Evolutionary conservation across 2,888 invertebrate species (phyloP).

Genomic region (Drosophila austrosaltans): DNA sequence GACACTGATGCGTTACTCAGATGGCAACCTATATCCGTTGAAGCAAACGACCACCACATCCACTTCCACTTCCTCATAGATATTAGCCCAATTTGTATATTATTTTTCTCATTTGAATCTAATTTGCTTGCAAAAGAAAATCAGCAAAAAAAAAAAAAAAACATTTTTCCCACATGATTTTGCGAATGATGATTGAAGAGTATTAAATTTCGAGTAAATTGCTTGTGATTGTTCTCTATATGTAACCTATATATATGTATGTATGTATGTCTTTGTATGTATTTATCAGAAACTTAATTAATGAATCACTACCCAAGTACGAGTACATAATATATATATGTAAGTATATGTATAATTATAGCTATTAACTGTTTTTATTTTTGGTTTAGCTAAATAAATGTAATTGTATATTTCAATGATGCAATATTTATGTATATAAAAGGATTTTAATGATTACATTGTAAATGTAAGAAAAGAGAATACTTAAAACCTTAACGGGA

Average conservation of each 20-base stretch:
- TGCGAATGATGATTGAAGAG: constrained; percentile 51
- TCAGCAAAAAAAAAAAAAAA: constrained; percentile 15
- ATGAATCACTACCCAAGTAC: not conserved
- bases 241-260: not conserved
- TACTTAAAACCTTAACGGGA: too few species aligned
- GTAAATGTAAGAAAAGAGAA: too few species aligned
- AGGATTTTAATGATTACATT: too few species aligned
- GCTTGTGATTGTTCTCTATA: constrained; percentile 56
- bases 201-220: constrained; percentile 63
- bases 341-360: not conserved
- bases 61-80: constrained; percentile 8
- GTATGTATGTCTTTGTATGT: constrained; percentile 5
- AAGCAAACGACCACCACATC: constrained; percentile 32
- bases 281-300: constrained; percentile 15
- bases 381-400: constrained; percentile 22
- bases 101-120: constrained; percentile 36
- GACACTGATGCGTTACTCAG: constrained; percentile 81
- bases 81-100: constrained; percentile 63
- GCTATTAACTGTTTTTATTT: constrained; percentile 17
- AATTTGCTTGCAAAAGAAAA: constrained; percentile 57
- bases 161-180: constrained; percentile 42
- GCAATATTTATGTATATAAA: too few species aligned
- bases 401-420: constrained; percentile 24
- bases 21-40: constrained; percentile 66
- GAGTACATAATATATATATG: constrained; percentile 8